Evolutionary conservation across 2,888 invertebrate species (phyloP), one percentile per base, ranked within the genome.

Genomic region (Napeogenes sylphis): DNA sequence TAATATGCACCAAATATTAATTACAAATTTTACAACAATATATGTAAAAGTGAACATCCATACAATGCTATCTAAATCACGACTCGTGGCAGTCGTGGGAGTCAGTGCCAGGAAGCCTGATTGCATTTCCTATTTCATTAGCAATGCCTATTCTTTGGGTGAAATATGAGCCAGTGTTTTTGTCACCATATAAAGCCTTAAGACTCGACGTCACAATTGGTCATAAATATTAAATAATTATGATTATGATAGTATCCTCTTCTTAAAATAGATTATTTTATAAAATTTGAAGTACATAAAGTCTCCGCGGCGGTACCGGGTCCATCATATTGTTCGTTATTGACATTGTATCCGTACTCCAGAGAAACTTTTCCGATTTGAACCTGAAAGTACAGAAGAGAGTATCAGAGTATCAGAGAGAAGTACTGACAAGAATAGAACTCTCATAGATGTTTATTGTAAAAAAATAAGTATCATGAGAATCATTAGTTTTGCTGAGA

Each of bases 281-380:
- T 51, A 21, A 30, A 30, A n/a, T 8, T 8, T 30, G 3, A 6
- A 6, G 21, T 81, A 93, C 93, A 93, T n/a, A 93, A 76, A 10
- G 90, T 80, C 69, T 87, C 86, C 2, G 91, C 91, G 0, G 92
- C 92, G 0, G 92, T 90, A 0, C 87, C 93, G 3, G 90, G 90
- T 0, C 81, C 81, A n/a, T 84, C 85, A 59, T 85, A 81, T 33
- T 84, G 84, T 30, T 76, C 82, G 51, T 71, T 83, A 74, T 77
- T 89, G 55, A 78, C 91, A 77, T 71, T 84, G 72, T 68, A 77
- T 42, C 80, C 90, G 63, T 77, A 87, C 30, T 82, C 76, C 12
- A 90, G 68, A 0, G 90, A 89, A 0, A 75, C 73, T 67, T 84
- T 78, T 0, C 90, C 90, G 0, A 90, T 84, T 74, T 74, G 66